A percentile compares a stretch with the other conserved stretches of the same genome.
Conservation (phyloP, 1,140 invertebrate genomes). For the Drosophila azteca region DNA sequence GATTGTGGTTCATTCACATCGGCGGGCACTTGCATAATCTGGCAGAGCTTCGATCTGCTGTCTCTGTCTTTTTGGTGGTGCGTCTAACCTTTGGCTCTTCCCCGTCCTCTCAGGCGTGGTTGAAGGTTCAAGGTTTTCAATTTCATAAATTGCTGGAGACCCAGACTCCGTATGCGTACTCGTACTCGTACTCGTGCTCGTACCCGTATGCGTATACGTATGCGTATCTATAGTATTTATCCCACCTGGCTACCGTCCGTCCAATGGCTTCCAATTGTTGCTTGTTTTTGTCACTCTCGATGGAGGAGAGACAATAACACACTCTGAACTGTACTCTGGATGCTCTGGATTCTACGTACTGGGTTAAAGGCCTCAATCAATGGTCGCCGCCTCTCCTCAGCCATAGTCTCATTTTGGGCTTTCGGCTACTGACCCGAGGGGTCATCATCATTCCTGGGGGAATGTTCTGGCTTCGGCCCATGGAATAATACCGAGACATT, state of each 20-base stretch:
- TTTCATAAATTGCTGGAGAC: slow-evolving; percentile 29
- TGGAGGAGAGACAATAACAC: slow-evolving; percentile 6
- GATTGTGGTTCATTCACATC: slow-evolving; percentile 3
- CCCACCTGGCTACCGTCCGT: background rate
- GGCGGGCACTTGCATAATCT: slow-evolving; percentile 50
- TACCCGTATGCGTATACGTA: too few species aligned
- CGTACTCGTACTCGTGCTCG: too few species aligned
- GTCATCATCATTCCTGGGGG: slow-evolving; percentile 21
- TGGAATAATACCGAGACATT: slow-evolving; percentile 43
- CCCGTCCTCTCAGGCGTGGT: too few species aligned
- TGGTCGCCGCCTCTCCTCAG: background rate
- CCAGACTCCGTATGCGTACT: too few species aligned
- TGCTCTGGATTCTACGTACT: background rate
- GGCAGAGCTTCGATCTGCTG: background rate
- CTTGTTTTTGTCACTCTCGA: background rate
- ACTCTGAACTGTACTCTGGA: background rate
- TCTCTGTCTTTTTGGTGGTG: background rate
- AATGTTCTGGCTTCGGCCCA: background rate
- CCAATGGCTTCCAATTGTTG: slow-evolving; percentile 30
- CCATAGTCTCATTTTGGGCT: background rate
- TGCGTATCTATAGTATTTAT: too few species aligned
- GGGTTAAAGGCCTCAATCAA: slow-evolving; percentile 34
- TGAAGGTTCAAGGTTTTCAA: slow-evolving; percentile 42
- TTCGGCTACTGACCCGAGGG: slow-evolving; percentile 48
- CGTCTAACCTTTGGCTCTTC: slow-evolving; percentile 42